These are phyloP conservation scores for Tiliqua scincoides DNA, from an alignment of 2,113 vertebrate species.

Conservation along the genomic window DNA sequence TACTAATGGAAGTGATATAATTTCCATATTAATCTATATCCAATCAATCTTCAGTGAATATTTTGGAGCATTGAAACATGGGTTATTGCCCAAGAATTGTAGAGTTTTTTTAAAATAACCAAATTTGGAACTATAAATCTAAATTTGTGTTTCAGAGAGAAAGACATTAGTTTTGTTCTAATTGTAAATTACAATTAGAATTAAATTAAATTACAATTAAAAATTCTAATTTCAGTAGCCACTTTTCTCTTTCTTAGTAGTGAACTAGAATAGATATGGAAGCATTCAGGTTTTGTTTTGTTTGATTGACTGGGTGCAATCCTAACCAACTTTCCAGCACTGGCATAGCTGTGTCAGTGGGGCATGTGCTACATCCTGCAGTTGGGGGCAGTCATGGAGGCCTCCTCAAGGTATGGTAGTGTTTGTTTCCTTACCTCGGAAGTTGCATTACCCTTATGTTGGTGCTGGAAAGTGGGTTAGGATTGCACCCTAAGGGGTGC, in stretches of 20 bases:
- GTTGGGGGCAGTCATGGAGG: too few relatives aligned
- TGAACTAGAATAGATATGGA: background rate
- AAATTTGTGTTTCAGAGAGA: background rate
- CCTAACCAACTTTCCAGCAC: too few relatives aligned
- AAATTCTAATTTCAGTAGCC: too few relatives aligned
- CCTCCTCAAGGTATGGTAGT: too few relatives aligned
- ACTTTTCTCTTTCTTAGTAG: background rate
- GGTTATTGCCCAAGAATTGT: background rate
- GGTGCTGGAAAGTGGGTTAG: too few relatives aligned
- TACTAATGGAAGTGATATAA: slow-evolving; percentile 1
- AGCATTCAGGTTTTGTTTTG: background rate
- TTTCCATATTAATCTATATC: slow-evolving; percentile 13
- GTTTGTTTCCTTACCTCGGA: too few relatives aligned
- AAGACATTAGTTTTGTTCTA: background rate
- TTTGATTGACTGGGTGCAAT: too few relatives aligned
- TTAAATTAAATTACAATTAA: too few relatives aligned
- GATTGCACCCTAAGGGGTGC: too few relatives aligned
- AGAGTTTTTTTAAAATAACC: background rate
- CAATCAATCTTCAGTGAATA: background rate
- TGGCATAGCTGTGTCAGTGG: too few relatives aligned
- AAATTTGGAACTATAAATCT: background rate
- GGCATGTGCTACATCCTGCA: too few relatives aligned
- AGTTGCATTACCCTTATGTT: too few relatives aligned
- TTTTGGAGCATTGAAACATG: background rate
- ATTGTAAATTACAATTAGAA: background rate